Conservation (phyloP, 1,140 invertebrate genomes). For the Dendrolimus punctatus region DNA sequence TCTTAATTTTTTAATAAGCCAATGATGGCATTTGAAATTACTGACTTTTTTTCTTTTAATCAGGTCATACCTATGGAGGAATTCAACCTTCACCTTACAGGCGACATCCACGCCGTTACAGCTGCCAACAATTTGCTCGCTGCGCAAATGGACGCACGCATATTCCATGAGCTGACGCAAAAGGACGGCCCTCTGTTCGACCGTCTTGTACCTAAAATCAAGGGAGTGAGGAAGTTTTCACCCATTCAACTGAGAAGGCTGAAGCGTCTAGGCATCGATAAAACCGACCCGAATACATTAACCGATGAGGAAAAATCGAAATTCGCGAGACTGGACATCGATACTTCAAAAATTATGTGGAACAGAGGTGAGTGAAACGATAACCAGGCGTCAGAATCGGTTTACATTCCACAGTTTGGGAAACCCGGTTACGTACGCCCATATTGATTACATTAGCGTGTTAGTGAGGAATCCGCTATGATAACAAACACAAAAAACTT, state of each 20-base stretch:
- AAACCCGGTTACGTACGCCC: too few relatives aligned
- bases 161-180: conserved; percentile 96
- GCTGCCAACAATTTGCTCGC: conserved; percentile 98
- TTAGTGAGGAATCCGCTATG: too few relatives aligned
- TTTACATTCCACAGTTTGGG: too few relatives aligned
- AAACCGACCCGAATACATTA: conserved; percentile 88
- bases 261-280: conserved; percentile 87
- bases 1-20: too few relatives aligned
- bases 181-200: conserved; percentile 89
- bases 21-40: too few relatives aligned
- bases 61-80: conserved; percentile 99
- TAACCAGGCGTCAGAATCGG: too few relatives aligned
- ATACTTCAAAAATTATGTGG: conserved; percentile 93
- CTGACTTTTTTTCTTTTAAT: not conserved
- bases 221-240: conserved; percentile 84
- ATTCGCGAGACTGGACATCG: conserved; percentile 94
- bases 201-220: conserved; percentile 81
- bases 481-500: too few relatives aligned
- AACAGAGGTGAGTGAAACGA: conserved; percentile 80
- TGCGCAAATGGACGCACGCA: conserved; percentile 93
- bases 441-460: too few relatives aligned
- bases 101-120: conserved; percentile 98
- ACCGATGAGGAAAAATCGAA: conserved; percentile 84
- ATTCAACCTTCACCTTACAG: conserved; percentile 98
- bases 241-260: conserved; percentile 87